These are phyloP conservation scores for Artibeus lituratus DNA, from an alignment of 2,797 vertebrate species.

Conservation along the genomic window DNA sequence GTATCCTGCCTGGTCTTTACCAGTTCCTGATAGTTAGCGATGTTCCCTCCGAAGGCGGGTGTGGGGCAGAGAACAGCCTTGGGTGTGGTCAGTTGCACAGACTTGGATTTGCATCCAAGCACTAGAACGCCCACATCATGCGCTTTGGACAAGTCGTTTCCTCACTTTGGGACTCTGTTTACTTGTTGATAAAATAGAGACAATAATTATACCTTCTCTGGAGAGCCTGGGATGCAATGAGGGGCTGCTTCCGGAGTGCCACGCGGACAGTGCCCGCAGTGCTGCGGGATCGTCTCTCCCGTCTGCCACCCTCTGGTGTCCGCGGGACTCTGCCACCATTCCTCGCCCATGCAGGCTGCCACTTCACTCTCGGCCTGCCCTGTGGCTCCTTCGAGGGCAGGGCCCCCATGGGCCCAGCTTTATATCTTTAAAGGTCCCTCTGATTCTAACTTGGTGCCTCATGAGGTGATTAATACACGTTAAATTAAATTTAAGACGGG, in stretches of 20 bases:
- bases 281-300: neutral
- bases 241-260: neutral
- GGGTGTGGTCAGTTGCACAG: neutral
- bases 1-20: neutral
- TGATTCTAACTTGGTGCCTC: neutral
- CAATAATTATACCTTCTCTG: neutral
- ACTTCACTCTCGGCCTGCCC: neutral
- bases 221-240: neutral
- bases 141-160: neutral
- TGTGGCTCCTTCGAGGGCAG: accelerated
- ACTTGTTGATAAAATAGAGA: neutral
- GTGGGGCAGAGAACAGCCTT: neutral
- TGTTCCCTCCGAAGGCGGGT: too few relatives aligned
- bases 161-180: neutral
- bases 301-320: neutral
- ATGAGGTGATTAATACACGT: neutral
- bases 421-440: neutral
- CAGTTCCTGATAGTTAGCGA: neutral
- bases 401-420: neutral
- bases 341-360: too few relatives aligned
- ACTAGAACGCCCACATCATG: neutral
- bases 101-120: neutral
- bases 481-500: neutral
- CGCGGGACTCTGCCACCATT: neutral
- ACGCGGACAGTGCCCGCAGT: neutral